Base-by-base conservation (phyloP, 2,113 vertebrate species). In the Ictalurus punctatus region DNA sequence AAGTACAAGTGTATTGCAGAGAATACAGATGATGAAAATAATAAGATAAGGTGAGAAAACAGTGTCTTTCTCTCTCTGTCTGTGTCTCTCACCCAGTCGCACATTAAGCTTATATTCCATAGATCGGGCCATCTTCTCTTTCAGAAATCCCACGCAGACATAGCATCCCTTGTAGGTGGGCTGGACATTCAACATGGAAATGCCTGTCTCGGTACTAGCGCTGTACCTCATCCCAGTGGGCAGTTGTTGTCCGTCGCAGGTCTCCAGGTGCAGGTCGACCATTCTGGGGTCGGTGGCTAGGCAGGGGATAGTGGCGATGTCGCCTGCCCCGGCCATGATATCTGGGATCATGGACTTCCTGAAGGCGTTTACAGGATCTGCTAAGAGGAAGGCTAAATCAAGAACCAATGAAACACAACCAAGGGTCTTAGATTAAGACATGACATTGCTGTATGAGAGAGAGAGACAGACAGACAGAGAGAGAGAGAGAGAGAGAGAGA, bases 311-410 rank as follows among this genome's bases (percentile, higher is more conserved):
- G 94, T 90, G 0, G 93, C 93, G n/a, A 92, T 93, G 1, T 92
- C 94, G 86, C 97, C 97, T 91, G 96, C 97, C 56, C 93, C 96
- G 21, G 92, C 94, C 8, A 97, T 90, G 89, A 96, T 91, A 92
- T 92, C 96, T 88, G 2, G 90, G 90, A 93, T 92, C 89, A 92
- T 94, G 90, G 90, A 92, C 92, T 90, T 94, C 89, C 97, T 95
- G 94, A 99, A 99, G 83, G 97, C 96, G 87, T 95, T 94, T 0
- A 90, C 89, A 14, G 96, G 96, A 95, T 99, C 98, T 99, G 93
- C 37, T 94, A 94, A 92, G 91, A 92, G 91, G 67, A 61, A 76
- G 71, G 89, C 90, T 91, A 90, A 90, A 91, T 89, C 52, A 34
- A 83, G 92, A 87, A 91, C 90, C 90, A 93, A 89, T 93, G 79